phyloP scores from a whole-genome alignment of 2,888 invertebrate genomes.

The Eilema caniola region DNA sequence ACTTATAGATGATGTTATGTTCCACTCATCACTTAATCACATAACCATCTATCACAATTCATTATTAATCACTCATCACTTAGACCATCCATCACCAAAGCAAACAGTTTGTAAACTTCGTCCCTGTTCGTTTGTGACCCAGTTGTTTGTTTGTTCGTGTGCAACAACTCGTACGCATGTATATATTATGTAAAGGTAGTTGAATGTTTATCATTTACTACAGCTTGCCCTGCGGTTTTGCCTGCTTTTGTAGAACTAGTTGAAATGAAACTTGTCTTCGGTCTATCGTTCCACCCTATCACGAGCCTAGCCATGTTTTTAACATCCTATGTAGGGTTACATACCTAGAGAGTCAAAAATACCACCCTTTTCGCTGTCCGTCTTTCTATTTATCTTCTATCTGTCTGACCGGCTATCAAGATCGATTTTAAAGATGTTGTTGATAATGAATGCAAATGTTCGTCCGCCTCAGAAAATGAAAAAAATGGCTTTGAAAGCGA shows the following conservation, averaged over 20 bases:
- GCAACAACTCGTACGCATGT: background rate
- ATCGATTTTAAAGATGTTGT: background rate
- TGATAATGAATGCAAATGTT: background rate
- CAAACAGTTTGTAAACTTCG: slow-evolving; percentile 5
- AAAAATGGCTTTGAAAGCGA: background rate
- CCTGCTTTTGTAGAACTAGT: no score
- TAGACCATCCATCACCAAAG: slow-evolving; percentile 10
- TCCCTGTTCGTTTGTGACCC: background rate
- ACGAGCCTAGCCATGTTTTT: no score
- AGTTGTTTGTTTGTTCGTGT: slow-evolving; percentile 1
- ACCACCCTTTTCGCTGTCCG: background rate
- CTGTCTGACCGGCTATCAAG: background rate
- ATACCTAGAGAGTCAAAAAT: no score
- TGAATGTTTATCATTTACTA: background rate
- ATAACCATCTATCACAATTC: background rate
- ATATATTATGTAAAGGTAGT: background rate
- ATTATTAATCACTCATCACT: slow-evolving; percentile 6
- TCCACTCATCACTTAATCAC: background rate
- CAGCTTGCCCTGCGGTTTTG: background rate
- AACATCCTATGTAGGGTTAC: no score
- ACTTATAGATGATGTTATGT: no score
- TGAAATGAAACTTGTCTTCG: no score
- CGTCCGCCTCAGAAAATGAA: background rate
- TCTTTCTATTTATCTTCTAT: background rate
- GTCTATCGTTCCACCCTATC: no score